Evolutionary conservation across 1,140 invertebrate species (phyloP).

Genomic region (Lepidostoma basale): DNA sequence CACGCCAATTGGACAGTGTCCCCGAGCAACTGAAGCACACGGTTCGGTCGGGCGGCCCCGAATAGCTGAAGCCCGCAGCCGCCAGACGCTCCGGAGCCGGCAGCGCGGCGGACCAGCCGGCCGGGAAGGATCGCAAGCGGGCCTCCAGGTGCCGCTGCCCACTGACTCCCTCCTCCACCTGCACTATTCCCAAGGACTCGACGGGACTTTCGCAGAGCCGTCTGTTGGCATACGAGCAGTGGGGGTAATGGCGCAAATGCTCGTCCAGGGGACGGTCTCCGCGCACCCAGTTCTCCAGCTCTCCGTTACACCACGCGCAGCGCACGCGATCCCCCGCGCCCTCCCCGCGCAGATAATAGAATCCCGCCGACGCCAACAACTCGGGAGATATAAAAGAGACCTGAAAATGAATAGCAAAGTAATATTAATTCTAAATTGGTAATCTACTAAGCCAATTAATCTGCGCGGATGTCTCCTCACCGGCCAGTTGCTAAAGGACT

Average conservation of each 20-base stretch:
- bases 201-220: conserved; percentile 37
- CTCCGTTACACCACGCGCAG: conserved; percentile 83
- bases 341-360: conserved; percentile 73
- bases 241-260: conserved; percentile 73
- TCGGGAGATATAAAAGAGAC: conserved; percentile 66
- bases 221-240: conserved; percentile 63
- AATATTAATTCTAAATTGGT: neutral
- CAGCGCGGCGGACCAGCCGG: conserved; percentile 66
- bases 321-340: conserved; percentile 61
- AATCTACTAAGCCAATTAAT: too few species aligned
- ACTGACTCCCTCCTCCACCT: neutral
- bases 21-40: conserved; percentile 93
- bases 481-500: conserved; percentile 71
- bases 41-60: conserved; percentile 74
- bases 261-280: conserved; percentile 77
- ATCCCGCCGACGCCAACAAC: conserved; percentile 80
- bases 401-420: conserved; percentile 45
- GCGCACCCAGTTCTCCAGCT: conserved; percentile 73
- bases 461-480: conserved; percentile 47
- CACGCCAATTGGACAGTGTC: conserved; percentile 84
- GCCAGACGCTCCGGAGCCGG: conserved; percentile 69
- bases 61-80: conserved; percentile 79
- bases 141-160: conserved; percentile 57
- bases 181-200: conserved; percentile 58
- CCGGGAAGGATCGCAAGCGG: conserved; percentile 10